phyloP scores from a whole-genome alignment of 1,140 invertebrate genomes.

The Acromyrmex echinatior region DNA sequence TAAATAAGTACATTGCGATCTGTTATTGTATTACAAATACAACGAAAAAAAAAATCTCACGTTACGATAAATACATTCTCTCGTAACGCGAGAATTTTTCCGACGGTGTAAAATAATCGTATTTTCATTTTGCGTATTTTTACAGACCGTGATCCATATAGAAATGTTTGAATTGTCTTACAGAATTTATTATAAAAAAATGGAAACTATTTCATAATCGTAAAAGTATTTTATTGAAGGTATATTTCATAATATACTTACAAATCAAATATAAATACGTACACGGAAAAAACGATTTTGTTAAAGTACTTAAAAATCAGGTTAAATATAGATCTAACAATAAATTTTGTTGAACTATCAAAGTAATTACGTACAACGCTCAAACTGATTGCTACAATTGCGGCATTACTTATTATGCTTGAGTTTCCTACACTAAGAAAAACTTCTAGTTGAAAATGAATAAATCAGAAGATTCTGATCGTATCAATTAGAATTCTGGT shows the following conservation, averaged over 20 bases:
- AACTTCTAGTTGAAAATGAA: too few relatives aligned
- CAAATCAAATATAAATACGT: neutral
- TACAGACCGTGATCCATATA: neutral
- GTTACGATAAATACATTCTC: constrained; percentile 26
- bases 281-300: too few relatives aligned
- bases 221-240: neutral
- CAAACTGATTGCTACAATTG: too few relatives aligned
- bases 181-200: neutral
- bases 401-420: too few relatives aligned
- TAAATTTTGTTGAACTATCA: too few relatives aligned
- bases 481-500: too few relatives aligned
- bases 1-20: constrained; percentile 1
- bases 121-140: constrained; percentile 3
- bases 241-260: neutral
- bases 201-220: too few relatives aligned
- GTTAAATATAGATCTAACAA: too few relatives aligned
- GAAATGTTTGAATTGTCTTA: constrained; percentile 1
- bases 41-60: constrained; percentile 24
- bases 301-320: too few relatives aligned
- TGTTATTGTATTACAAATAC: constrained; percentile 25
- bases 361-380: too few relatives aligned
- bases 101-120: constrained; percentile 10
- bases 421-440: too few relatives aligned
- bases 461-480: too few relatives aligned
- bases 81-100: constrained; percentile 26